Conservation (phyloP, 2,113 vertebrate genomes). For the Cyrtonyx montezumae region DNA sequence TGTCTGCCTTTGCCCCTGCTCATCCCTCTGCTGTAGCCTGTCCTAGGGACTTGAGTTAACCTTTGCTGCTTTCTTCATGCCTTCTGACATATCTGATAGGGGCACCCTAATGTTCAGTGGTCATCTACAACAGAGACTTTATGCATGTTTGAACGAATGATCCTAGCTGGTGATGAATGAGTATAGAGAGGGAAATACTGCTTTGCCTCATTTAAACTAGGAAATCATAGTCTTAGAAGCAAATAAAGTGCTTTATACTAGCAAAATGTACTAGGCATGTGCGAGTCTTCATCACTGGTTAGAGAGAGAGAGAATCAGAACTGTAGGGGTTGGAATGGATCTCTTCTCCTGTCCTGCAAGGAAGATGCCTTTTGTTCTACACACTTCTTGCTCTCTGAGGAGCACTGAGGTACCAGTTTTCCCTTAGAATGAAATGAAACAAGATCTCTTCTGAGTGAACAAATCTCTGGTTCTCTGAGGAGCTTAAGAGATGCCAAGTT, state of each 20-base stretch:
- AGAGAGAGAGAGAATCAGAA: too few species aligned
- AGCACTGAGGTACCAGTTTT: neutral
- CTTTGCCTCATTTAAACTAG: neutral
- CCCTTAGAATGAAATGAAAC: neutral
- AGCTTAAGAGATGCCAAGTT: neutral
- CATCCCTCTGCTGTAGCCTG: neutral
- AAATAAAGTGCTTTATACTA: neutral
- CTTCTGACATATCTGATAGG: neutral
- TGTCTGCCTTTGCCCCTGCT: neutral
- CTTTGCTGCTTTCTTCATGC: neutral
- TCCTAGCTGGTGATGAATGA: neutral
- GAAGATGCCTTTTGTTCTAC: fast-evolving
- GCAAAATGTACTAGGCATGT: neutral
- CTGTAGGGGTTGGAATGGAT: too few species aligned
- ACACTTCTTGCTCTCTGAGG: neutral
- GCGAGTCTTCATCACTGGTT: neutral
- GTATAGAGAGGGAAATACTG: neutral
- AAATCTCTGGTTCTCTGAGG: neutral
- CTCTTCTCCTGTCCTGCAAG: neutral
- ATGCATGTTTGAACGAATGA: neutral
- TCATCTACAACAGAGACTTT: neutral
- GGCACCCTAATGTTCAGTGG: neutral
- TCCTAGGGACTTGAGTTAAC: neutral
- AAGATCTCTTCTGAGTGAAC: neutral
- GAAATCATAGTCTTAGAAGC: neutral